These are phyloP conservation scores for Microtus richardsoni DNA, from an alignment of 2,113 vertebrate species.

Conservation along the genomic window DNA sequence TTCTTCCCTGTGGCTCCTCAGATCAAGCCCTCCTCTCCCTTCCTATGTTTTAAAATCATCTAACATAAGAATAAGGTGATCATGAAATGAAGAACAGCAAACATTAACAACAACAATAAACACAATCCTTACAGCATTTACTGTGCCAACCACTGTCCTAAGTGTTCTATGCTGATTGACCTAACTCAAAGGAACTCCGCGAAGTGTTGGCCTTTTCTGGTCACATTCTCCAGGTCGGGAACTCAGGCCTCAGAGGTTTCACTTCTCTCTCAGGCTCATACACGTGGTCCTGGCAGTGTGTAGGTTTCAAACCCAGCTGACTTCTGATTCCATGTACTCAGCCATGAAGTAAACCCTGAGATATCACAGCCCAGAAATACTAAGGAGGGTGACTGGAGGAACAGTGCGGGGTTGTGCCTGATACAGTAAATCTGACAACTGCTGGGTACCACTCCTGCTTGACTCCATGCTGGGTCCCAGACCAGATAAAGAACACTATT, in stretches of 20 bases:
- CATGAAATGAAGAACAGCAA: neutral
- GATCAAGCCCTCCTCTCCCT: neutral
- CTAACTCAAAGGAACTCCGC: neutral
- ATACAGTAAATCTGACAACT: too few relatives aligned
- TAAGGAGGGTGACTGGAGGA: accelerated
- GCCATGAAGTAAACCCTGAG: neutral
- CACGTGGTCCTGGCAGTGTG: accelerated
- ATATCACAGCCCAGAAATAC: neutral
- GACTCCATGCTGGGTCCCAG: neutral
- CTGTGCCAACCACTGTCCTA: neutral
- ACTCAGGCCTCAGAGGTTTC: neutral
- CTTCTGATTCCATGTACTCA: neutral
- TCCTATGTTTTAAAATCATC: neutral
- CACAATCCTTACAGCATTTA: neutral
- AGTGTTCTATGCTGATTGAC: neutral
- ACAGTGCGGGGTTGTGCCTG: neutral
- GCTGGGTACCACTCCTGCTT: too few relatives aligned
- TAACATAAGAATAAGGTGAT: neutral
- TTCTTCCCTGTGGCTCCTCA: neutral
- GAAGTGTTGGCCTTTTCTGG: neutral
- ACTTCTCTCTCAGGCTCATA: neutral
- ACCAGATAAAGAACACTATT: neutral
- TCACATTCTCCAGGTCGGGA: neutral
- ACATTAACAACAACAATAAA: neutral
- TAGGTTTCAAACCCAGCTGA: neutral